phyloP scores from a whole-genome alignment of 1,140 invertebrate species.

The Drosophila fuyamai region DNA sequence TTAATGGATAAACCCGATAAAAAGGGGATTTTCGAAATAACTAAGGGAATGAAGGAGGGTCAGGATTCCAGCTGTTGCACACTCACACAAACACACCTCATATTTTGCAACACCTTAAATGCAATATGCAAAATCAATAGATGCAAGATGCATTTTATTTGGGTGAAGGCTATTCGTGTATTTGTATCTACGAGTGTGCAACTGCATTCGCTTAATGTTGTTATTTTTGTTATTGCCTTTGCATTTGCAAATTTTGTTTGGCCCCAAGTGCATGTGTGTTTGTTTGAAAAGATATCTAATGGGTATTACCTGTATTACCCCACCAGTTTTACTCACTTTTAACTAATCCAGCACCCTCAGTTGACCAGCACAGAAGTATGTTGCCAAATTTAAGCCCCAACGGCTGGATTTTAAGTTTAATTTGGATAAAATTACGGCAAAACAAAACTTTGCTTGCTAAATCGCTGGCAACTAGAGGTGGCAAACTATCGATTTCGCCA shows the following conservation, averaged over 20 bases:
- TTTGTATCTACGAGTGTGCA: constrained; percentile 25
- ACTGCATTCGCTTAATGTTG: constrained; percentile 40
- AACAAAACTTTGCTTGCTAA: constrained; percentile 39
- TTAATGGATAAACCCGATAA: not conserved
- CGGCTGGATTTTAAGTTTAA: constrained; percentile 21
- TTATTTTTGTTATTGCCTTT: constrained; percentile 51
- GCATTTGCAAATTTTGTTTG: constrained; percentile 54
- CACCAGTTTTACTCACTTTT: constrained; percentile 49
- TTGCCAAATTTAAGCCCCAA: constrained; percentile 5
- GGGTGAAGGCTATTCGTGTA: constrained; percentile 30
- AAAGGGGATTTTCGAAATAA: no score
- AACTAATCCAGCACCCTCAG: not conserved
- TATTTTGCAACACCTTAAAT: constrained; percentile 25
- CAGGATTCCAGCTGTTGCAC: constrained; percentile 11
- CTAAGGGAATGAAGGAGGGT: not conserved
- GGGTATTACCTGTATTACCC: not conserved
- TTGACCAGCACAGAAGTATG: not conserved
- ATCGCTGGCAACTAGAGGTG: constrained; percentile 38
- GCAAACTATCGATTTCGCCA: not conserved
- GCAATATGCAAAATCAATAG: constrained; percentile 67
- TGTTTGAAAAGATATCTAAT: constrained; percentile 7
- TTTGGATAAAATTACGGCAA: constrained; percentile 20
- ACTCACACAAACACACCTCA: constrained; percentile 6
- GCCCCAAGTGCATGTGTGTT: constrained; percentile 21
- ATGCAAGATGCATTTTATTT: constrained; percentile 48